phyloP scores from a whole-genome alignment of 2,888 invertebrate species.

The Acholoe squamosa region DNA sequence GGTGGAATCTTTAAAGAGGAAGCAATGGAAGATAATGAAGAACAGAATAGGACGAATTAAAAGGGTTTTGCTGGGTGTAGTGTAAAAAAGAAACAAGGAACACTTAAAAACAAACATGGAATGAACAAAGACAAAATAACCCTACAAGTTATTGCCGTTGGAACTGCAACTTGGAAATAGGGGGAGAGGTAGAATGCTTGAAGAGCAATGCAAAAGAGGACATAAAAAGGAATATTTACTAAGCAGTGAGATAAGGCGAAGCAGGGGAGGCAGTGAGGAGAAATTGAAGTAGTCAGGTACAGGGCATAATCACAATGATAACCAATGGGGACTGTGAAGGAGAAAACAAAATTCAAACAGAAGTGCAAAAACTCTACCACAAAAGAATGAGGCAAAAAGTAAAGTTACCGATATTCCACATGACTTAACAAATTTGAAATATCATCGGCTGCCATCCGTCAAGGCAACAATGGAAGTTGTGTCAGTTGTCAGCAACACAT shows the following conservation, averaged over 20 bases:
- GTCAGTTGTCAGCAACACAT: neutral
- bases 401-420: neutral
- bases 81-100: too few species aligned
- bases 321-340: neutral
- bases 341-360: neutral
- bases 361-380: too few species aligned
- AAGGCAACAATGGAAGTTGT: neutral
- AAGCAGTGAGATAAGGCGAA: neutral
- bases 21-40: too few species aligned
- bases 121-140: too few species aligned
- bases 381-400: neutral
- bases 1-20: too few species aligned
- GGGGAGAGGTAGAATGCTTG: neutral
- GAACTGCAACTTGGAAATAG: too few species aligned
- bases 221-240: neutral
- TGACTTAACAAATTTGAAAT: slow-evolving; percentile 30
- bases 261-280: neutral
- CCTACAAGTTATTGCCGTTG: too few species aligned
- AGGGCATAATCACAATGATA: neutral
- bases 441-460: neutral
- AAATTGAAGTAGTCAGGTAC: neutral
- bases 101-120: too few species aligned
- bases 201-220: neutral
- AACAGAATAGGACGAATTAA: too few species aligned
- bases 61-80: too few species aligned